A percentile compares a stretch with the other conserved stretches of the same genome.
Conservation (phyloP, 2,113 vertebrate species). For the Thryonomys swinderianus region DNA sequence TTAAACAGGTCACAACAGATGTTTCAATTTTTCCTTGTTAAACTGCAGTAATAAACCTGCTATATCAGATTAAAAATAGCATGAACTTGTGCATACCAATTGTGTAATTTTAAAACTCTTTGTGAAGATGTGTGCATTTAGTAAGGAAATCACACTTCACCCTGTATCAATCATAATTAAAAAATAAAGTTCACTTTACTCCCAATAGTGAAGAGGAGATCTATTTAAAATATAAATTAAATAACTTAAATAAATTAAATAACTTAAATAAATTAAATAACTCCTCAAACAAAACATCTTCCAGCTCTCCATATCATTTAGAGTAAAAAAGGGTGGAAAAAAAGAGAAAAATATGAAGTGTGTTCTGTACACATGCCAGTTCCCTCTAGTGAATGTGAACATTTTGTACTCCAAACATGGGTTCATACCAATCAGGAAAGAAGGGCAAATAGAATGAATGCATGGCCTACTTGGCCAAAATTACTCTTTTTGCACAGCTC, state of each 20-base stretch:
- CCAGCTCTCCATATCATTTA: neutral
- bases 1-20: neutral
- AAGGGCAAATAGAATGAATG: neutral
- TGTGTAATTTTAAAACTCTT: neutral
- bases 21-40: neutral
- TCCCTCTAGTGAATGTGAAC: neutral
- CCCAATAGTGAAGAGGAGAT: neutral
- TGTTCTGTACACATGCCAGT: neutral
- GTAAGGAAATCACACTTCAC: neutral
- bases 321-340: neutral
- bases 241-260: too few relatives aligned
- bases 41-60: neutral
- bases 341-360: accelerated
- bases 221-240: neutral
- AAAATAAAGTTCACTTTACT: neutral
- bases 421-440: neutral
- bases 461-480: neutral
- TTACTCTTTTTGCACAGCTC: too few relatives aligned
- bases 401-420: neutral
- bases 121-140: neutral
- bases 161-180: neutral
- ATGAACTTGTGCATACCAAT: neutral
- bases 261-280: too few relatives aligned
- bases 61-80: neutral
- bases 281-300: neutral